These are phyloP conservation scores for Tridacna gigas DNA, from an alignment of 2,888 invertebrate genomes.

Conservation along the genomic window DNA sequence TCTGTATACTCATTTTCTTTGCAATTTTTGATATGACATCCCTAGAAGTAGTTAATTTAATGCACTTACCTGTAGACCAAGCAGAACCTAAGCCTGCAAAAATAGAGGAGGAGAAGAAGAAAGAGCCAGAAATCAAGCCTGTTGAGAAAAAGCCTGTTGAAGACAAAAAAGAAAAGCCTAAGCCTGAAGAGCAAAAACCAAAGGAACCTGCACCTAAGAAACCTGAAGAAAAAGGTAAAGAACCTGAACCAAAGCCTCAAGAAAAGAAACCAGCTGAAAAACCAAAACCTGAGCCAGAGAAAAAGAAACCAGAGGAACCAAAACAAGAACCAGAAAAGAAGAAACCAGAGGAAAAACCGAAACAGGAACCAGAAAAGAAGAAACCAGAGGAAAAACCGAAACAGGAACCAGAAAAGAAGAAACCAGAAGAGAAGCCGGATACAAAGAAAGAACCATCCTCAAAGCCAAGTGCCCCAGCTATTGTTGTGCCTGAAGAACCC, in stretches of 20 bases:
- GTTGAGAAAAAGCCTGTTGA: conserved; percentile 26
- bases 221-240: conserved; percentile 44
- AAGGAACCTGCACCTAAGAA: conserved; percentile 30
- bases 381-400: conserved; percentile 33
- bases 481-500: conserved; percentile 69
- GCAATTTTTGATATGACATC: too few species aligned
- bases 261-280: conserved; percentile 44
- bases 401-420: conserved; percentile 1
- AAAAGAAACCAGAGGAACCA: conserved; percentile 35
- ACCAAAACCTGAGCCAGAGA: conserved; percentile 43
- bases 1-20: too few species aligned
- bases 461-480: conserved; percentile 60
- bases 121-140: conserved; percentile 49
- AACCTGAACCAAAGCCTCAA: conserved; percentile 46
- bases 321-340: conserved; percentile 23
- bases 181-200: conserved; percentile 37
- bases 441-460: conserved; percentile 26
- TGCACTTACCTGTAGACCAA: conserved; percentile 8
- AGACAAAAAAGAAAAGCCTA: conserved; percentile 53
- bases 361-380: not conserved
- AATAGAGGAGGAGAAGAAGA: conserved; percentile 46
- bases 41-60: not conserved
- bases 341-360: conserved; percentile 36
- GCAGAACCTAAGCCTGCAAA: conserved; percentile 43
- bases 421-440: conserved; percentile 32